Conservation (phyloP, 2,797 vertebrate species). For the Thunnus albacares region DNA sequence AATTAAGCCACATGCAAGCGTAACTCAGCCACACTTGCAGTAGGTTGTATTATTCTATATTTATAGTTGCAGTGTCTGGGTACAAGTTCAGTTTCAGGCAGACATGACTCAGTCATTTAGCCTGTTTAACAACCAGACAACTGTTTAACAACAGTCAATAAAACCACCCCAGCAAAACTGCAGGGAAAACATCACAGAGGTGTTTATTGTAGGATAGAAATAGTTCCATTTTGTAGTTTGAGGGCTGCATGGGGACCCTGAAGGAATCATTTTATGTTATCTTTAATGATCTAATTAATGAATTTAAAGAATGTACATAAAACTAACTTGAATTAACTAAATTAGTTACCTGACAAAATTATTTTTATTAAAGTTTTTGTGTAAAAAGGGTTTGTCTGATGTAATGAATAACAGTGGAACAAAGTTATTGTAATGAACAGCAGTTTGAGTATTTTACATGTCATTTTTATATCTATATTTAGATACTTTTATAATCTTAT, state of each 20-base stretch:
- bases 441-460: background rate
- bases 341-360: background rate
- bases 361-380: background rate
- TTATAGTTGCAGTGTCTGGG: slow-evolving; percentile 39
- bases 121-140: slow-evolving; percentile 53
- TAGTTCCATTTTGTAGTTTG: background rate
- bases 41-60: slow-evolving; percentile 36
- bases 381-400: background rate
- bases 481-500: background rate
- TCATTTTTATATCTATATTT: background rate
- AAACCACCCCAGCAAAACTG: slow-evolving; percentile 31
- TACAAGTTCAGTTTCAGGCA: slow-evolving; percentile 41
- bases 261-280: background rate
- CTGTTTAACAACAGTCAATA: slow-evolving; percentile 55
- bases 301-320: background rate
- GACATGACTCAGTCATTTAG: slow-evolving; percentile 58
- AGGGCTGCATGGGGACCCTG: background rate
- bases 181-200: slow-evolving; percentile 28
- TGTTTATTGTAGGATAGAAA: slow-evolving; percentile 22
- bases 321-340: background rate
- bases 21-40: background rate
- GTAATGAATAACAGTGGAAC: background rate
- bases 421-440: background rate
- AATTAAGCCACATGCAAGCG: background rate
- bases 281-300: background rate